Conservation (phyloP, 2,113 vertebrate species). For the Nothoprocta pentlandii region DNA sequence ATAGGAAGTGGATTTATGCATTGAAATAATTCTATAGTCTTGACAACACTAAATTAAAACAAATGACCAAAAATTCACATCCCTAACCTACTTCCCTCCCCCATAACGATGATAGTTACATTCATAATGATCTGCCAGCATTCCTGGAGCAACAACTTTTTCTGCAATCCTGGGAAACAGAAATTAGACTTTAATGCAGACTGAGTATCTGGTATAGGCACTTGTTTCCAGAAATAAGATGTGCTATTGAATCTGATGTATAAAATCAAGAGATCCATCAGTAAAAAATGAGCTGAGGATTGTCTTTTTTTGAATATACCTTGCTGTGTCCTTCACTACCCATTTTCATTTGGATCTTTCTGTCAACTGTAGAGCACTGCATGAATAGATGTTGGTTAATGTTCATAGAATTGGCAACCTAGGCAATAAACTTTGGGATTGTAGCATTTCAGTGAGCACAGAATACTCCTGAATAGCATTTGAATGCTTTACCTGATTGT, state of each 20-base stretch:
- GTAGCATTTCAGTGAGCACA: neutral
- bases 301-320: neutral
- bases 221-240: neutral
- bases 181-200: neutral
- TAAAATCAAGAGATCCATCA: neutral
- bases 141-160: neutral
- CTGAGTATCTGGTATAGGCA: neutral
- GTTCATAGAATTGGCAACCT: neutral
- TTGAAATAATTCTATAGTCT: neutral
- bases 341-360: neutral
- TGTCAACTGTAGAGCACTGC: neutral
- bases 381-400: neutral
- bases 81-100: no score
- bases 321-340: neutral
- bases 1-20: neutral
- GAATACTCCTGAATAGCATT: neutral
- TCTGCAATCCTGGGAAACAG: neutral
- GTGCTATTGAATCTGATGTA: neutral
- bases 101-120: neutral
- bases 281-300: neutral
- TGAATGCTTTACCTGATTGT: neutral
- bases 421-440: neutral
- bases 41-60: neutral
- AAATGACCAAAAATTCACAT: neutral
- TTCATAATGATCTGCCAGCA: neutral